phyloP scores from a whole-genome alignment of 2,113 vertebrate species.

The Eptesicus fuscus region DNA sequence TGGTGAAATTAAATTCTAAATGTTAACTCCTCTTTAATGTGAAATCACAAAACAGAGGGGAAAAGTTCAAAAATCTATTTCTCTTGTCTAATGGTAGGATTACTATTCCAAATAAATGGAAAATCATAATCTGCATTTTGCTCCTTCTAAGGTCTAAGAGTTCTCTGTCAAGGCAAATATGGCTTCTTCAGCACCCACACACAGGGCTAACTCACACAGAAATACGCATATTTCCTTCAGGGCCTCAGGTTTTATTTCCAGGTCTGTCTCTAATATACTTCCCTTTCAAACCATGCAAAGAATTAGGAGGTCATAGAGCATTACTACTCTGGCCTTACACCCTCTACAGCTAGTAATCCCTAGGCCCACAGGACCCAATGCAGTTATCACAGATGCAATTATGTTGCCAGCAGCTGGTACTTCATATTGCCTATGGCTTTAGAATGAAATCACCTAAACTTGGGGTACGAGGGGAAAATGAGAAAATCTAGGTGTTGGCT shows the following conservation, averaged over 20 bases:
- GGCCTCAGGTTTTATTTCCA: background rate
- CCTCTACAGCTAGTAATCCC: background rate
- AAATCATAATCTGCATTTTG: background rate
- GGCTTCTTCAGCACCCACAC: background rate
- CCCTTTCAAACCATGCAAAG: background rate
- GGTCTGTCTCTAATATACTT: background rate
- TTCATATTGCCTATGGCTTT: background rate
- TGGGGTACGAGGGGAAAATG: background rate
- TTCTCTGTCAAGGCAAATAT: background rate
- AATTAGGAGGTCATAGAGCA: background rate
- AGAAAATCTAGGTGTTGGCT: background rate
- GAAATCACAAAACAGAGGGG: background rate
- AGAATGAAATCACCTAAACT: background rate
- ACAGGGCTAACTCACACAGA: background rate
- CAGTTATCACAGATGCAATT: background rate
- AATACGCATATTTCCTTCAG: background rate
- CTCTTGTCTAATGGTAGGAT: background rate
- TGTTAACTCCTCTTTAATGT: background rate
- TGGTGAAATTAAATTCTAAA: background rate
- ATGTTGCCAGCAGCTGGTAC: background rate
- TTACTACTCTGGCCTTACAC: background rate
- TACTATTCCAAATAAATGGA: background rate
- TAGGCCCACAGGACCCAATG: background rate
- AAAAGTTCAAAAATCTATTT: background rate
- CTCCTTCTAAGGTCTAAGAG: background rate